These are phyloP conservation scores for Mercenaria mercenaria DNA, from an alignment of 1,140 invertebrate species.

Conservation along the genomic window DNA sequence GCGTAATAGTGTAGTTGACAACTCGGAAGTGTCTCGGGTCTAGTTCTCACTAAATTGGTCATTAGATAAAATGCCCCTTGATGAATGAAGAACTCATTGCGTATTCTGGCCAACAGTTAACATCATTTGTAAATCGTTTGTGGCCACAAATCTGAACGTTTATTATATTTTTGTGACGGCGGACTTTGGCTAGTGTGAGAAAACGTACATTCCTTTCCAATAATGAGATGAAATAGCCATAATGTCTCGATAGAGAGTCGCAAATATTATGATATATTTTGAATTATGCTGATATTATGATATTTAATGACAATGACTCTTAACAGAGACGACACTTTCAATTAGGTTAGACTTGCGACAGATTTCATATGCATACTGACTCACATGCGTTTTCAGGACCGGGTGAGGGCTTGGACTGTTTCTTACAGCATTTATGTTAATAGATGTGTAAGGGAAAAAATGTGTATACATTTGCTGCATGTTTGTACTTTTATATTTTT, in stretches of 20 bases:
- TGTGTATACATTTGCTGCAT: too few relatives aligned
- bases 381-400: too few relatives aligned
- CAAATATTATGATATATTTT: neutral
- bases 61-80: slow-evolving; percentile 69
- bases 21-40: slow-evolving; percentile 51
- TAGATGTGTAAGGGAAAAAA: too few relatives aligned
- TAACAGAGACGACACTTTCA: too few relatives aligned
- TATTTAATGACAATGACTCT: neutral
- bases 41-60: slow-evolving; percentile 61
- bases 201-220: neutral
- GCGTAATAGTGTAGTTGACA: slow-evolving; percentile 60
- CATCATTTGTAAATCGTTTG: slow-evolving; percentile 62
- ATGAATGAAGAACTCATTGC: slow-evolving; percentile 66
- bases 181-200: slow-evolving; percentile 13
- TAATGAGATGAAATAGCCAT: neutral
- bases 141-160: slow-evolving; percentile 33
- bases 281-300: neutral
- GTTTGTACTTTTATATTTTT: too few relatives aligned
- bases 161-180: slow-evolving; percentile 51
- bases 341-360: too few relatives aligned
- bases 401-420: too few relatives aligned
- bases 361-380: too few relatives aligned
- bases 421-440: too few relatives aligned
- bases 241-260: neutral
- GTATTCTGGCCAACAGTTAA: slow-evolving; percentile 59